These are phyloP conservation scores for Ridgeia piscesae DNA, from an alignment of 1,140 invertebrate species.

Conservation along the genomic window DNA sequence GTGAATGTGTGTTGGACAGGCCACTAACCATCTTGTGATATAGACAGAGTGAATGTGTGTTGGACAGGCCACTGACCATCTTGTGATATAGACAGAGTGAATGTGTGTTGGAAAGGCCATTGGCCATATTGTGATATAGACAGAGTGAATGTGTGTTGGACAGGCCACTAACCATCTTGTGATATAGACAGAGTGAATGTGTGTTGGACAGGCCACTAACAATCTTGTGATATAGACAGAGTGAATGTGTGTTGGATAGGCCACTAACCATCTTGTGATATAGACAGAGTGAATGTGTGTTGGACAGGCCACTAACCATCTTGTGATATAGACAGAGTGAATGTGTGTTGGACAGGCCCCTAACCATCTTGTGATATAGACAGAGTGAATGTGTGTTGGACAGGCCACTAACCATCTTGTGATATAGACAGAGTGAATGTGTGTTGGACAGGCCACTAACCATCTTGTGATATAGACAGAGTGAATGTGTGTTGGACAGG, in stretches of 20 bases:
- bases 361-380: constrained; percentile 67
- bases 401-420: constrained; percentile 48
- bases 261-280: constrained; percentile 61
- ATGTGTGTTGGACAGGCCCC: not conserved
- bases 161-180: constrained; percentile 48
- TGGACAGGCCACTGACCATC: constrained; percentile 33
- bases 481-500: not conserved
- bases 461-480: constrained; percentile 66
- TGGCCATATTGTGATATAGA: constrained; percentile 67
- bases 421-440: constrained; percentile 63
- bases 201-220: constrained; percentile 24
- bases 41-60: constrained; percentile 57
- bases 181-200: constrained; percentile 63
- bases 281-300: constrained; percentile 57
- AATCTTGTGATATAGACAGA: constrained; percentile 66
- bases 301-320: constrained; percentile 33
- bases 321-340: constrained; percentile 65
- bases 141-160: not conserved
- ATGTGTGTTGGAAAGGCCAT: not conserved
- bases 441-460: constrained; percentile 24
- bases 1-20: not conserved
- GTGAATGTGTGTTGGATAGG: not conserved
- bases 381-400: not conserved
- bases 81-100: constrained; percentile 65
- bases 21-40: constrained; percentile 61